Conservation (phyloP, 1,140 invertebrate species). For the Latrodectus geometricus region DNA sequence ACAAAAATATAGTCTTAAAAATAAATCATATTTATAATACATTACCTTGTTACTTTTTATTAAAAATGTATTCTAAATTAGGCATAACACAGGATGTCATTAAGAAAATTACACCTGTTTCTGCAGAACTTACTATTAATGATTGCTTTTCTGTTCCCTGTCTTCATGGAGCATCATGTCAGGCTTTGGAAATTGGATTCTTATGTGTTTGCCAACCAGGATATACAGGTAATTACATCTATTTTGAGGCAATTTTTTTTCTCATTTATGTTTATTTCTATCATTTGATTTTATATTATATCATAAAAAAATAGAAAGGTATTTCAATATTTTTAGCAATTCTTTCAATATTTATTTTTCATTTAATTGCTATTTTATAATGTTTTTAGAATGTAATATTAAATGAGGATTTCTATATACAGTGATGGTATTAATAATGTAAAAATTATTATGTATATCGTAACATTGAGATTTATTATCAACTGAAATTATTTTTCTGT, state of each 20-base stretch:
- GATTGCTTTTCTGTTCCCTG: constrained; percentile 87
- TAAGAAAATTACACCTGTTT: constrained; percentile 15
- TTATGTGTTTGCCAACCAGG: constrained; percentile 91
- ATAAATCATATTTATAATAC: too few species aligned
- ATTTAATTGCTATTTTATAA: too few species aligned
- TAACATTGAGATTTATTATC: too few species aligned
- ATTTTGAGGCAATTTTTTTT: background rate
- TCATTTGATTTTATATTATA: background rate
- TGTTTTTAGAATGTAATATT: too few species aligned
- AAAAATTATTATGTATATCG: too few species aligned
- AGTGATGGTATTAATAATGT: too few species aligned
- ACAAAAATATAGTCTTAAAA: too few species aligned
- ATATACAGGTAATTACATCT: constrained; percentile 77
- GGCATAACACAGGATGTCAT: constrained; percentile 5
- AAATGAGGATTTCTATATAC: too few species aligned
- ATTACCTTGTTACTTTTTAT: too few species aligned
- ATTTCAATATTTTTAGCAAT: background rate
- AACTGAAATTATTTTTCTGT: too few species aligned
- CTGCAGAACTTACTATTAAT: constrained; percentile 76
- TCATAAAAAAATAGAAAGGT: background rate
- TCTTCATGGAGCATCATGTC: constrained; percentile 84
- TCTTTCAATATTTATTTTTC: too few species aligned
- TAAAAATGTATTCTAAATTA: too few species aligned
- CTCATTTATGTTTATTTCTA: background rate
- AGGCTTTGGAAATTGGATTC: constrained; percentile 80